phyloP scores from a whole-genome alignment of 2,888 invertebrate species.

The Cryptocephalus primarius region DNA sequence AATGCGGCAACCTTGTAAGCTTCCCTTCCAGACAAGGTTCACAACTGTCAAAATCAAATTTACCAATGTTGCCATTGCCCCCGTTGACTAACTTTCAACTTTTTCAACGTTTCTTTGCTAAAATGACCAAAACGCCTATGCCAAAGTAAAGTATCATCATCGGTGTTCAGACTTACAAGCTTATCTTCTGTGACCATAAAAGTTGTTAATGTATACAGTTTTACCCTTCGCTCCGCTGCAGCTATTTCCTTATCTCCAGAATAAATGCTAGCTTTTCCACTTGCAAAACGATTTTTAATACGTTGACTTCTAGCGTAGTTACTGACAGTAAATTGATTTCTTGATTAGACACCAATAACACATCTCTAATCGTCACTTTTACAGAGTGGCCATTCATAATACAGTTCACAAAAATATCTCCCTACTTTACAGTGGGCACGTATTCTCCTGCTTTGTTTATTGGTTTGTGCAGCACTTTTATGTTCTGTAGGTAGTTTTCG shows the following conservation, averaged over 20 bases:
- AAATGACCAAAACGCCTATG: neutral
- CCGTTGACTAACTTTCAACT: neutral
- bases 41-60: neutral
- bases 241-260: neutral
- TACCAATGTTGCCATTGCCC: neutral
- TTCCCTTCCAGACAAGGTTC: neutral
- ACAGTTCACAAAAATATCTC: neutral
- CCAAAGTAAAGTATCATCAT: neutral
- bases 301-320: neutral
- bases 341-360: neutral
- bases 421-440: neutral
- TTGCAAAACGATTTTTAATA: neutral
- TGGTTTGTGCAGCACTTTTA: neutral
- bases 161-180: too few species aligned
- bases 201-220: neutral
- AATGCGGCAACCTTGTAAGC: neutral
- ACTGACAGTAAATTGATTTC: neutral
- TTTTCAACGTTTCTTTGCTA: neutral
- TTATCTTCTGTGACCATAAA: neutral
- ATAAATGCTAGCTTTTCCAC: neutral
- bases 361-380: neutral
- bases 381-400: neutral
- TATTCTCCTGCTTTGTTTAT: neutral
- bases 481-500: neutral
- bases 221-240: neutral